Base-by-base conservation (phyloP, 2,888 invertebrate species). In the Chrysomela aeneicollis region DNA sequence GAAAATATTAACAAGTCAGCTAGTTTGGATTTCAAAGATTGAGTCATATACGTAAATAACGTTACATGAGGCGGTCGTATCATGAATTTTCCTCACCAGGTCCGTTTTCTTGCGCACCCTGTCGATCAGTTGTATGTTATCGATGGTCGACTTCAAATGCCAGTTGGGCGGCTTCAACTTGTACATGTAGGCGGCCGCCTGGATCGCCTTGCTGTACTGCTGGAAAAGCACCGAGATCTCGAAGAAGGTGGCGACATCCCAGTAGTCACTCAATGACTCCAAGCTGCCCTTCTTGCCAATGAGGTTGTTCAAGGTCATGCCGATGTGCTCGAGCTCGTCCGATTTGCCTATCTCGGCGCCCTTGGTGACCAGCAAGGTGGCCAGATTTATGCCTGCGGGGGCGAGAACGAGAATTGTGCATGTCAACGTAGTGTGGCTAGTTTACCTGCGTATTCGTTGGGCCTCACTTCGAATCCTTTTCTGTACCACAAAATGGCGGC, bases 231-330 rank as follows among this genome's bases (percentile, higher is more conserved):
- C 98, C 52, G 97, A 97, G 72, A 98, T 98, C 84, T 98, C 98
- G 82, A 98, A 98, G 86, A 96, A 99, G 1, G 96, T 98, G 0
- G 98, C 98, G 12, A 99, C 98, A 82, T 98, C 98, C 99, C 99
- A 99, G 80, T 99, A 99, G 80, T 99, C 98, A 74, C 92, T 92
- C 18, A 99, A 85, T 0, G 95, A 94, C 0, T 92, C 90, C 26
- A 99, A 84, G 79, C 95, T 96, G 49, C 99, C 99, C 81, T 99
- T 99, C 80, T 97, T 94, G 0, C 99, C 99, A 76, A 99, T 98
- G 64, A 98, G 85, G 84, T 97, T 97, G 82, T 98, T 99, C 69
- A 99, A 84, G 8, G 97, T 94, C 89, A 97, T 93, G 54, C 93
- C 96, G 76, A 97, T 95, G 76, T 94, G 94, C 78, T 95, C 95